A percentile compares a stretch with the other conserved stretches of the same genome.
Evolutionary conservation across 2,888 invertebrate species (phyloP).

Genomic region (Phortica okadai): DNA sequence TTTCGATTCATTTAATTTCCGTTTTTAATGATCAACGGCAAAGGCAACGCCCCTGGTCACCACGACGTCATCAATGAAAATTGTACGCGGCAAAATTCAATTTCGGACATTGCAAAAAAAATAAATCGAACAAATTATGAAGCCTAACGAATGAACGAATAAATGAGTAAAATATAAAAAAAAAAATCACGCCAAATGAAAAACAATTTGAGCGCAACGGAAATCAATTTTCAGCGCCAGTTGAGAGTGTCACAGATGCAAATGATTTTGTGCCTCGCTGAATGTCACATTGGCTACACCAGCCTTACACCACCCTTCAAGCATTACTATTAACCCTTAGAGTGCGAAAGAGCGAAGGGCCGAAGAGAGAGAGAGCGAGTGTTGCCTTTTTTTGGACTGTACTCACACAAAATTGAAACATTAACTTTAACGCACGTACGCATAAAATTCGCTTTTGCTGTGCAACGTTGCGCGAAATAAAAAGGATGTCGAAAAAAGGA

Average conservation of each 20-base stretch:
- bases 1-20: constrained; percentile 45
- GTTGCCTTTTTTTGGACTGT: no score
- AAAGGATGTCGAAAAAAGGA: constrained; percentile 2
- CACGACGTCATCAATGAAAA: constrained; percentile 8
- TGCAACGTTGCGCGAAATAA: constrained; percentile 31
- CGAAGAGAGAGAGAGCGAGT: no score
- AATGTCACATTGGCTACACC: neutral
- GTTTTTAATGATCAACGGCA: constrained; percentile 35
- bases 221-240: constrained; percentile 46
- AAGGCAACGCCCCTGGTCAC: neutral
- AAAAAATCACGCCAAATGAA: constrained; percentile 29
- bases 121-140: neutral
- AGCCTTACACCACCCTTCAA: neutral
- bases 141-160: neutral
- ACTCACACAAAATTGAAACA: constrained; percentile 44
- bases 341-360: no score
- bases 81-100: constrained; percentile 11
- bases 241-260: constrained; percentile 37
- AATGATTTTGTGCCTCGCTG: constrained; percentile 37
- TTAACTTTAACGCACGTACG: constrained; percentile 50
- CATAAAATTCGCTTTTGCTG: constrained; percentile 39
- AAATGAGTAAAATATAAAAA: neutral
- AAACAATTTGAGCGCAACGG: constrained; percentile 42
- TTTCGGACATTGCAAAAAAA: neutral
- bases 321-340: neutral